Evolutionary conservation across 2,888 invertebrate genomes (phyloP).

Genomic region (Leptopilina myrica): DNA sequence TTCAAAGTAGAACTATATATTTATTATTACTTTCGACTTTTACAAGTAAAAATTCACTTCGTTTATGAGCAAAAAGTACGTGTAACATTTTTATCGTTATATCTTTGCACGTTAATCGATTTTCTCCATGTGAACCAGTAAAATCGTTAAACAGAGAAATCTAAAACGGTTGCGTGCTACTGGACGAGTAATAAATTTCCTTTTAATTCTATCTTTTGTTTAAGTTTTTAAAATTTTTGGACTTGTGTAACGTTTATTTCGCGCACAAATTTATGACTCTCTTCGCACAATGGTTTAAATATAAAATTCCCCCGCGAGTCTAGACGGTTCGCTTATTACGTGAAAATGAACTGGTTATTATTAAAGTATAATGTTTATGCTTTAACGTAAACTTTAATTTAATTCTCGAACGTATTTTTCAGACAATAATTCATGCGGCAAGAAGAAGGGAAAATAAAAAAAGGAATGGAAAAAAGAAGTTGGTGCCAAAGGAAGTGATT

Average conservation of each 20-base stretch:
- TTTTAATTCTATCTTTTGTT: slow-evolving; percentile 38
- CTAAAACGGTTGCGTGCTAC: slow-evolving; percentile 8
- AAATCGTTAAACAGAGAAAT: slow-evolving; percentile 24
- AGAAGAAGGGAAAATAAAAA: too few relatives aligned
- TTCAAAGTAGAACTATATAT: neutral
- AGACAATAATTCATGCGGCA: too few relatives aligned
- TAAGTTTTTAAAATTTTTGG: slow-evolving; percentile 5
- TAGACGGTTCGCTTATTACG: slow-evolving; percentile 8
- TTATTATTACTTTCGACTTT: slow-evolving; percentile 9
- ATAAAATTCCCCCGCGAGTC: neutral
- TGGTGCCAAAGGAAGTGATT: too few relatives aligned
- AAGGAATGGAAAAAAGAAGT: too few relatives aligned
- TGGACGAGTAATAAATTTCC: slow-evolving; percentile 6
- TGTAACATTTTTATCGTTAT: slow-evolving; percentile 11
- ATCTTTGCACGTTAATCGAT: slow-evolving; percentile 9
- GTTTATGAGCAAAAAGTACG: slow-evolving; percentile 2
- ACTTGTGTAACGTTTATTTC: neutral
- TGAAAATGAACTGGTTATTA: slow-evolving; percentile 28
- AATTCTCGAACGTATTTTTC: neutral
- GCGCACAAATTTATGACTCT: neutral
- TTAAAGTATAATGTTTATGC: slow-evolving; percentile 3
- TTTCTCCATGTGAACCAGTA: slow-evolving; percentile 12
- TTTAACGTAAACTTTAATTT: neutral
- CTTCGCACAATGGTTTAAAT: neutral
- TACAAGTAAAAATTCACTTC: neutral